Base-by-base conservation (phyloP, 2,888 invertebrate species). In the Coremacera marginata region DNA sequence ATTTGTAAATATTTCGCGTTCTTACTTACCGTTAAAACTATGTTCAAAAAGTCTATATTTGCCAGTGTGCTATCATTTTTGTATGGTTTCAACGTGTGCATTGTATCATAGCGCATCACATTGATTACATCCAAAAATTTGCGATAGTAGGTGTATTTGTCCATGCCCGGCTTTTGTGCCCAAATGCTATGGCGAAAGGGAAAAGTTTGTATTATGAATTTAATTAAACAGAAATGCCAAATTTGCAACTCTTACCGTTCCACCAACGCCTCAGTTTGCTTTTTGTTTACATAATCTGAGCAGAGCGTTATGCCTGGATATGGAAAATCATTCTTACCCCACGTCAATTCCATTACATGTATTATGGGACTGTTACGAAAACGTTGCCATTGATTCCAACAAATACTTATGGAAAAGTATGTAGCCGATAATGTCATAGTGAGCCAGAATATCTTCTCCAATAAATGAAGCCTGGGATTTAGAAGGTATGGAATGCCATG, bases 251-350 rank as follows among this genome's bases (percentile, higher is more conserved):
- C 83, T 84, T 71, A 88, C 86, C 83, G 68, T 2, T 86, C 77
- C 31, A 89, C 89, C n/a, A 86, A 73, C 11, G 86, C 80, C 5
- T 89, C 80, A 27, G 85, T 83, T 2, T 82, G 76, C 1, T 86
- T 80, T 22, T 89, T 82, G 34, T 90, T 80, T 80, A 88, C 87
- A 22, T 83, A 84, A 5, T 84, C 76, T 0, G 91, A 90, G 79
- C 92, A 92, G 72, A 92, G 84, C 0, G 92, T 91, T 0, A 90
- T 83, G 0, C 90, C 87, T 1, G 91, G 90, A 80, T 91, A 90
- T 0, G 90, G 87, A 9, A 92, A 90, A 60, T 89, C 89, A 84
- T 90, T 90, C 22, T 90, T 88, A 63, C 89, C 90, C 77, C 89
- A 86, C 73, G 91, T 88, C 75, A 90, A 85, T 84, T 91, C 90